Percentiles rank a stretch among this genome's conserved stretches.
Evolutionary conservation across 2,113 vertebrate species (phyloP).

Genomic region (Sorex fumeus): DNA sequence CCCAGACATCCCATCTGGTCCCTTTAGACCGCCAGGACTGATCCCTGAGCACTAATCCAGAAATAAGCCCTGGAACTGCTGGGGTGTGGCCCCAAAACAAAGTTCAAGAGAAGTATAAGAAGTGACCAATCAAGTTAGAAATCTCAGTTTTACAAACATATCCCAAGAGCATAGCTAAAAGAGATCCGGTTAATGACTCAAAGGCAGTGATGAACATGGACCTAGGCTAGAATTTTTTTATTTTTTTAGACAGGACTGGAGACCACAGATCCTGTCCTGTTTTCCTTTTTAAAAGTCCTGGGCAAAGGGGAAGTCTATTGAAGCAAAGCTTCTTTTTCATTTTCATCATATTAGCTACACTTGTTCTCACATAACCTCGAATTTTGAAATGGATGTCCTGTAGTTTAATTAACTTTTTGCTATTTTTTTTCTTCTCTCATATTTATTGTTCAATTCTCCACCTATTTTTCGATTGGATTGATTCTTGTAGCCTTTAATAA

Average conservation of each 20-base stretch:
- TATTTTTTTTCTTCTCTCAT: constrained; percentile 3
- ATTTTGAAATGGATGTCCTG: constrained; percentile 6
- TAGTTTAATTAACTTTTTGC: constrained; percentile 54
- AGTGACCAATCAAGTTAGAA: not conserved
- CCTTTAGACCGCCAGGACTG: no score
- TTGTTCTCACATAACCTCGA: not conserved
- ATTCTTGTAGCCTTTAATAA: constrained; percentile 33
- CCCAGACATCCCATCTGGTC: no score
- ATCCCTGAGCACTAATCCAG: no score
- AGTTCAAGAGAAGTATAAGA: not conserved
- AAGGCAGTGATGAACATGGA: not conserved
- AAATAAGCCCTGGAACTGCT: no score
- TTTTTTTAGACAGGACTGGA: not conserved
- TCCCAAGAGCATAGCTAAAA: not conserved
- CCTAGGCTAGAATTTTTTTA: not conserved
- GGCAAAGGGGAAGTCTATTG: not conserved
- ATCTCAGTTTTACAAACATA: not conserved
- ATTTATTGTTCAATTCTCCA: not conserved
- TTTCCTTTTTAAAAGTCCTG: not conserved
- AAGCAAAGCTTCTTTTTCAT: constrained; percentile 6
- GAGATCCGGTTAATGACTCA: not conserved
- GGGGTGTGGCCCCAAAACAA: no score
- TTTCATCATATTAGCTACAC: not conserved
- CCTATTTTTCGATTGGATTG: constrained; percentile 54
- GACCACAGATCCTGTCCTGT: not conserved